Conservation (phyloP, 2,797 vertebrate genomes). For the Zenarchopterus dispar region DNA sequence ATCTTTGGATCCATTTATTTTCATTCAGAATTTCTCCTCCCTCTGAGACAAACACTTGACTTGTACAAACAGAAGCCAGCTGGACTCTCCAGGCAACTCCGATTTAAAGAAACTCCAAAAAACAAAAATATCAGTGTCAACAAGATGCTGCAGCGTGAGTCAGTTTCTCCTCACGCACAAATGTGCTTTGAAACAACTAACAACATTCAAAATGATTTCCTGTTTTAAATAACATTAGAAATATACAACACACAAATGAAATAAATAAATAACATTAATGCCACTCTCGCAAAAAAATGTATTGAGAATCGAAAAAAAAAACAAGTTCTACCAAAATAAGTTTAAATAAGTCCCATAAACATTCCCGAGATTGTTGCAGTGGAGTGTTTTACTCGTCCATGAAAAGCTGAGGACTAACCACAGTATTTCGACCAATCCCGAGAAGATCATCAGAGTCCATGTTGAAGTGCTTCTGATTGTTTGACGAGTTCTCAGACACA, state of each 20-base stretch:
- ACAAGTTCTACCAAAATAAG: conserved; percentile 15
- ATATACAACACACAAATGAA: conserved; percentile 41
- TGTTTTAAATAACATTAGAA: conserved; percentile 32
- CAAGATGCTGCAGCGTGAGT: conserved; percentile 8
- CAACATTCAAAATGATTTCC: neutral
- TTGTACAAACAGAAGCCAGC: conserved; percentile 17
- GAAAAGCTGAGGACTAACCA: conserved; percentile 76
- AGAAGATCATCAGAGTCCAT: conserved; percentile 77
- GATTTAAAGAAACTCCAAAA: conserved; percentile 1
- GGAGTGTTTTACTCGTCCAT: conserved; percentile 42
- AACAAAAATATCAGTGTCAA: neutral
- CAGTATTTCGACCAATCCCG: conserved; percentile 56
- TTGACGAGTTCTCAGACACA: conserved; percentile 18
- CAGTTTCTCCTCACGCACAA: conserved; percentile 5
- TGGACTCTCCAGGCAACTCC: conserved; percentile 11
- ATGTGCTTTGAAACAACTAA: neutral
- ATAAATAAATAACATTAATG: conserved; percentile 57
- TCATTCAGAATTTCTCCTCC: conserved; percentile 17
- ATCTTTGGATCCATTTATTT: conserved; percentile 35
- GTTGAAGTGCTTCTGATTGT: conserved; percentile 44
- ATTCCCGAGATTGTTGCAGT: neutral
- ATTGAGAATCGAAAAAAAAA: neutral
- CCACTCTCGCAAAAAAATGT: neutral
- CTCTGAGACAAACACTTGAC: conserved; percentile 9
- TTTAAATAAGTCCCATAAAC: neutral